Percentiles rank a stretch among this genome's conserved stretches.
Conservation (phyloP, 2,113 vertebrate genomes). For the Pterophyllum scalare region DNA sequence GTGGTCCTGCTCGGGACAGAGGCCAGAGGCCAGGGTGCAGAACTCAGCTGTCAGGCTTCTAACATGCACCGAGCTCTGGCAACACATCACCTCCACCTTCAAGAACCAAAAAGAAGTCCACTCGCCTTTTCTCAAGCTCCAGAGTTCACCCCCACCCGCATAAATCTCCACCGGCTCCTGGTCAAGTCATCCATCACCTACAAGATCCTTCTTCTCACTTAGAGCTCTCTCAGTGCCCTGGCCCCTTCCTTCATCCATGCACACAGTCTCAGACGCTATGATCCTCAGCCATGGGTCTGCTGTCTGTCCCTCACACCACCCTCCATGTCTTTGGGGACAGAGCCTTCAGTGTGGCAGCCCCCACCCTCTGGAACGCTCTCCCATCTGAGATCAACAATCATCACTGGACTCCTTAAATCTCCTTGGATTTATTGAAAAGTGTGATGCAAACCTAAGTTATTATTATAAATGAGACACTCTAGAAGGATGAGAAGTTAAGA, state of each 20-base stretch:
- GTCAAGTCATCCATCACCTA: neutral
- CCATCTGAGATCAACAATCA: neutral
- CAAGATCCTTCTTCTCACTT: neutral
- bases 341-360: neutral
- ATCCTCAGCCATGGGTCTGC: neutral
- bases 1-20: too few species aligned
- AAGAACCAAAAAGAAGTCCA: too few species aligned
- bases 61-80: neutral
- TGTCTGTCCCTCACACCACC: neutral
- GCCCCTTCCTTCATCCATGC: neutral
- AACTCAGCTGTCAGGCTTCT: neutral
- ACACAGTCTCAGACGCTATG: neutral
- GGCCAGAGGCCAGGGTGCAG: too few species aligned
- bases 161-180: neutral
- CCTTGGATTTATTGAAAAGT: neutral
- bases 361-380: neutral
- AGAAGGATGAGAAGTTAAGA: neutral
- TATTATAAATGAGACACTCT: neutral
- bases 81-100: neutral
- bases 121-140: too few species aligned
- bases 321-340: neutral
- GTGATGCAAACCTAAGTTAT: neutral
- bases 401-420: neutral
- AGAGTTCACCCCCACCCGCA: neutral
- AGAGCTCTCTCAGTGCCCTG: neutral